Conservation (phyloP, 2,113 vertebrate species). For the Oreotrochilus melanogaster region DNA sequence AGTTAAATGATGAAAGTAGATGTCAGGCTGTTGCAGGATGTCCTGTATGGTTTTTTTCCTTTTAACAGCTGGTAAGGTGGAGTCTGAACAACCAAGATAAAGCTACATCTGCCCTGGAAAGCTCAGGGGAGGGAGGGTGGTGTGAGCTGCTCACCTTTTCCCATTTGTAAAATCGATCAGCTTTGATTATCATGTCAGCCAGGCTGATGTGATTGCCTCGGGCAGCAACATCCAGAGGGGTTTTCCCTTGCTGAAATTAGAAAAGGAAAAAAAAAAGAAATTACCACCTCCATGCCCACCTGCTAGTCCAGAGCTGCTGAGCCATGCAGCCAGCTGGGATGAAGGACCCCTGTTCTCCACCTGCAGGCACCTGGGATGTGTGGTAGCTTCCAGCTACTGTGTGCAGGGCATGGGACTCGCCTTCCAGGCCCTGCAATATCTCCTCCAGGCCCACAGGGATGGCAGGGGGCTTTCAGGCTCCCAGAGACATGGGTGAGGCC, state of each 20-base stretch:
- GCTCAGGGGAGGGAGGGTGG: background rate
- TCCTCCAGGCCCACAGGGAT: background rate
- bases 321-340: background rate
- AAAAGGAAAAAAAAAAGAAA: background rate
- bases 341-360: background rate
- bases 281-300: background rate
- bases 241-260: slow-evolving; percentile 87
- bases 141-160: slow-evolving; percentile 78
- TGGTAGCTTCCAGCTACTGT: background rate
- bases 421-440: background rate
- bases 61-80: background rate
- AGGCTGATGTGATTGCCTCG: slow-evolving; percentile 86
- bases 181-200: slow-evolving; percentile 94
- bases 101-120: background rate
- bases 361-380: background rate
- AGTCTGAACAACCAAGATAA: background rate
- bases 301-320: background rate
- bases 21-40: background rate
- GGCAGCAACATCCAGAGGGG: slow-evolving; percentile 86
- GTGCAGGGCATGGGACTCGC: background rate
- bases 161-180: slow-evolving; percentile 88
- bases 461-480: background rate
- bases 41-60: background rate
- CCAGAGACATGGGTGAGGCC: background rate
- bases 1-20: background rate